Evolutionary conservation across 2,888 invertebrate genomes (phyloP).

Genomic region (Dolichopus griseipennis): DNA sequence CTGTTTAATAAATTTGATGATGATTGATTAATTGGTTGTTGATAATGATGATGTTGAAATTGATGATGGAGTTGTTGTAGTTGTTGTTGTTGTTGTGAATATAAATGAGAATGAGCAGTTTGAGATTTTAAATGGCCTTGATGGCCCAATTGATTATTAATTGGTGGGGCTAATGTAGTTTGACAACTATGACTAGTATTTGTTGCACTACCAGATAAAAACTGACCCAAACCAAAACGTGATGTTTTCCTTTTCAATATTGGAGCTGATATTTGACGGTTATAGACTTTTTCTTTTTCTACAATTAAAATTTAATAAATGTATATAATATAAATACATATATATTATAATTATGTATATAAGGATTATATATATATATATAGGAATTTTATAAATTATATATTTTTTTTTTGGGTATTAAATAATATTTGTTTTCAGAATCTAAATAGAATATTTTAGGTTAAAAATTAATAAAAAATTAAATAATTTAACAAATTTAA

Average conservation of each 20-base stretch:
- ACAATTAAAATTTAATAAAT: slow-evolving; percentile 27
- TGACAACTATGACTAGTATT: slow-evolving; percentile 35
- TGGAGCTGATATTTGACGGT: slow-evolving; percentile 91
- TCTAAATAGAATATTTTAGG: too few relatives aligned
- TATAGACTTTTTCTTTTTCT: slow-evolving; percentile 79
- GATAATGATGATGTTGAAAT: slow-evolving; percentile 13
- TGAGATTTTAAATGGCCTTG: slow-evolving; percentile 16
- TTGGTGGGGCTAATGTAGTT: slow-evolving; percentile 31
- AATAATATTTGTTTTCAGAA: too few relatives aligned
- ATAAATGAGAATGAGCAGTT: slow-evolving; percentile 20
- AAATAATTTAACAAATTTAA: too few relatives aligned
- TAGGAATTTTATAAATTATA: too few relatives aligned
- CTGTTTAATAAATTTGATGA: slow-evolving; percentile 20
- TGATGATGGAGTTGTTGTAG: slow-evolving; percentile 1
- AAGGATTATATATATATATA: too few relatives aligned
- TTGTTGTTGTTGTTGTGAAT: slow-evolving; percentile 21
- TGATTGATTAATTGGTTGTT: slow-evolving; percentile 18
- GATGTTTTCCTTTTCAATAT: slow-evolving; percentile 87
- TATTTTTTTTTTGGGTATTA: too few relatives aligned
- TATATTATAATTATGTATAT: too few relatives aligned
- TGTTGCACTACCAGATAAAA: slow-evolving; percentile 47
- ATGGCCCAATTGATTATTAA: slow-evolving; percentile 18
- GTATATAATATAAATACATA: not conserved
- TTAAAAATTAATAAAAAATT: too few relatives aligned
- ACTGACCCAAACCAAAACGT: slow-evolving; percentile 82